Evolutionary conservation across 2,797 vertebrate species (phyloP).

Genomic region (Podarcis lilfordi): DNA sequence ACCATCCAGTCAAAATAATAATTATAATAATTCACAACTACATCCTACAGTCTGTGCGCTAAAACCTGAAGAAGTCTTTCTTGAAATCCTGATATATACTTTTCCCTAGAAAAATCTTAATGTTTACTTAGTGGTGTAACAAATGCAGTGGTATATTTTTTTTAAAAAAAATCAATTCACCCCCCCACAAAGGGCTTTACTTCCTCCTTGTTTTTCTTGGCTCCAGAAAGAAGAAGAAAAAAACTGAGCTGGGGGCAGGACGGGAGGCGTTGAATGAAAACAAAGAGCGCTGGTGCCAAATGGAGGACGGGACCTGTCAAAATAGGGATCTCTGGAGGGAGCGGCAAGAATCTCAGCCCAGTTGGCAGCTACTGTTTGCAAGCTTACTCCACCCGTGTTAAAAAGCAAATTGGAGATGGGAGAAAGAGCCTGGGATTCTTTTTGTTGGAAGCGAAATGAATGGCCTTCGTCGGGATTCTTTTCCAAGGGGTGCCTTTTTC

Average conservation of each 20-base stretch:
- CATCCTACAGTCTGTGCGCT: conserved; percentile 56
- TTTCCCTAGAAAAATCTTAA: conserved; percentile 70
- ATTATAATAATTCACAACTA: conserved; percentile 62
- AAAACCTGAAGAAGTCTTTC: conserved; percentile 64
- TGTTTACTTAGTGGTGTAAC: conserved; percentile 73
- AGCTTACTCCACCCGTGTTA: conserved; percentile 62
- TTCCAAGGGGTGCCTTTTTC: conserved; percentile 45
- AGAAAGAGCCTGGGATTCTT: conserved; percentile 48
- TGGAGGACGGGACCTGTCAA: conserved; percentile 73
- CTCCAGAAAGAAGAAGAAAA: conserved; percentile 56
- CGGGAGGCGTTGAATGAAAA: conserved; percentile 62
- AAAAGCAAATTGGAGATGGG: conserved; percentile 55
- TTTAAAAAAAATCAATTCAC: conserved; percentile 33
- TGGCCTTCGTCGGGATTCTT: conserved; percentile 15
- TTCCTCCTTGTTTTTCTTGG: conserved; percentile 77
- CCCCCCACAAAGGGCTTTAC: conserved; percentile 69
- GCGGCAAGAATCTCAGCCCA: conserved; percentile 63
- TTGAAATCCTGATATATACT: conserved; percentile 62
- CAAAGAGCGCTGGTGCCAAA: conserved; percentile 67
- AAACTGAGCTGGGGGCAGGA: conserved; percentile 35
- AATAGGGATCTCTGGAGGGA: conserved; percentile 71
- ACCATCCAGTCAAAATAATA: conserved; percentile 4
- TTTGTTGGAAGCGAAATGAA: conserved; percentile 46
- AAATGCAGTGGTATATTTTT: conserved; percentile 67
- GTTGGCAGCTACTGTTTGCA: conserved; percentile 75